phyloP scores from a whole-genome alignment of 92 coral and sea anemone species.

The Zoanthus gigantus region DNA sequence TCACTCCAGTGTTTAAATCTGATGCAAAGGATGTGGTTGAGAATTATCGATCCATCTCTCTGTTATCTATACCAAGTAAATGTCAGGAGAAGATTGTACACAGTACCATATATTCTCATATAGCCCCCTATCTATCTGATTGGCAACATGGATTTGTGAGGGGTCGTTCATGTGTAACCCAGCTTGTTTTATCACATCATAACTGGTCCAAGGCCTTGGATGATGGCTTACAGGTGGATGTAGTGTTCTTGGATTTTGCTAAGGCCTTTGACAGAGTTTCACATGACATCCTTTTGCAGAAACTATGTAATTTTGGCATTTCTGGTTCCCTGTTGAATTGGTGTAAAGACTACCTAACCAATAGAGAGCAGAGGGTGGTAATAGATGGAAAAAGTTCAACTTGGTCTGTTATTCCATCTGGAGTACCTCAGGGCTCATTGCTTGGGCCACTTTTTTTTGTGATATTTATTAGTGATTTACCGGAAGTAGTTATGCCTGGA shows the following conservation, averaged over 20 bases:
- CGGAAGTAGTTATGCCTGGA: too few species aligned
- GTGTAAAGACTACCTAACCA: constrained; percentile 30
- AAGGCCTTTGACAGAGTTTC: constrained; percentile 50
- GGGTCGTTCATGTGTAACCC: constrained; percentile 60
- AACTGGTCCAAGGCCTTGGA: constrained; percentile 52
- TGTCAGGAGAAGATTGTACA: constrained; percentile 58
- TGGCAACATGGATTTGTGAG: constrained; percentile 61
- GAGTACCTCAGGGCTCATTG: too few species aligned
- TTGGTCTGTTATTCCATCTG: too few species aligned
- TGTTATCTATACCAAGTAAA: constrained; percentile 55
- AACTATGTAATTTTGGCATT: constrained; percentile 60
- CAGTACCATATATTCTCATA: constrained; percentile 46
- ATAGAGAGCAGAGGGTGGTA: too few species aligned
- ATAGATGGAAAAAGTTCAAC: too few species aligned
- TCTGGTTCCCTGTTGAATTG: constrained; percentile 50
- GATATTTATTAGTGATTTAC: too few species aligned
- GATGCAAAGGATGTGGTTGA: constrained; percentile 52
- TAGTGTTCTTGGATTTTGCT: constrained; percentile 53
- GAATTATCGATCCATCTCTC: constrained; percentile 57
- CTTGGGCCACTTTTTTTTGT: too few species aligned
- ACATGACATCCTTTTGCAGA: constrained; percentile 49
- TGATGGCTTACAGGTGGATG: constrained; percentile 57
- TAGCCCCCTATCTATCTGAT: constrained; percentile 39
- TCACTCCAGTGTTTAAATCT: constrained; percentile 55
- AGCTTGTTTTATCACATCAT: constrained; percentile 43